Conservation (phyloP, 35 echinoderm and acorn worm genomes). For the Patiria miniata region DNA sequence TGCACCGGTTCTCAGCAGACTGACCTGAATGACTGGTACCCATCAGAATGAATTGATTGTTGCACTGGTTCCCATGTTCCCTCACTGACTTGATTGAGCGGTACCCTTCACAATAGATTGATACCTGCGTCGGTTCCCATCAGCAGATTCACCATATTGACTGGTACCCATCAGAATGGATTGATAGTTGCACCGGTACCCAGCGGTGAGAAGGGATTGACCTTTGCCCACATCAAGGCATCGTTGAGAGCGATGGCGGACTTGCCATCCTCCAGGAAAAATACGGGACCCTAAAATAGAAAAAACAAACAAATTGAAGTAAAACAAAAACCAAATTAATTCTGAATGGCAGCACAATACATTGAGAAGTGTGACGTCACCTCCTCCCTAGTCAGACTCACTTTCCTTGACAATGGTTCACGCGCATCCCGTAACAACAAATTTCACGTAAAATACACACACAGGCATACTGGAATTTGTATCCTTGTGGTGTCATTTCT, state of each 20-base stretch:
- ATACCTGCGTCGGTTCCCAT: slow-evolving; percentile 75
- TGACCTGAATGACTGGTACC: too few relatives aligned
- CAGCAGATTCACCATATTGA: too few relatives aligned
- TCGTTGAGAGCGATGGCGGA: slow-evolving; percentile 87
- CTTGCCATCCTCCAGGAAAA: slow-evolving; percentile 85
- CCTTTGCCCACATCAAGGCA: slow-evolving; percentile 98
- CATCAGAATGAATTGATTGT: slow-evolving; percentile 86
- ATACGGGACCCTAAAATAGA: slow-evolving; percentile 79
- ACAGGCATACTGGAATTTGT: too few relatives aligned
- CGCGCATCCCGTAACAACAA: too few relatives aligned
- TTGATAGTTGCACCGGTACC: slow-evolving; percentile 83
- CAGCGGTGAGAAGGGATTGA: slow-evolving; percentile 86
- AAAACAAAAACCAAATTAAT: not conserved
- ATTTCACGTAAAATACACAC: too few relatives aligned
- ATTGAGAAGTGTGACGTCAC: too few relatives aligned
- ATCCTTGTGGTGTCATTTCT: too few relatives aligned
- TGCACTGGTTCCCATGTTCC: slow-evolving; percentile 71
- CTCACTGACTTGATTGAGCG: too few relatives aligned
- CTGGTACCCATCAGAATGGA: slow-evolving; percentile 65
- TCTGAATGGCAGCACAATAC: too few relatives aligned
- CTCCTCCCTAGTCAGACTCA: too few relatives aligned
- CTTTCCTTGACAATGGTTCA: too few relatives aligned
- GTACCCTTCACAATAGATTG: slow-evolving; percentile 73
- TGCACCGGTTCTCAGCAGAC: slow-evolving; percentile 69
- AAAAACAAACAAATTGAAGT: slow-evolving; percentile 14